These are phyloP conservation scores for Notothenia rossii DNA, from an alignment of 2,113 vertebrate genomes.

Conservation along the genomic window DNA sequence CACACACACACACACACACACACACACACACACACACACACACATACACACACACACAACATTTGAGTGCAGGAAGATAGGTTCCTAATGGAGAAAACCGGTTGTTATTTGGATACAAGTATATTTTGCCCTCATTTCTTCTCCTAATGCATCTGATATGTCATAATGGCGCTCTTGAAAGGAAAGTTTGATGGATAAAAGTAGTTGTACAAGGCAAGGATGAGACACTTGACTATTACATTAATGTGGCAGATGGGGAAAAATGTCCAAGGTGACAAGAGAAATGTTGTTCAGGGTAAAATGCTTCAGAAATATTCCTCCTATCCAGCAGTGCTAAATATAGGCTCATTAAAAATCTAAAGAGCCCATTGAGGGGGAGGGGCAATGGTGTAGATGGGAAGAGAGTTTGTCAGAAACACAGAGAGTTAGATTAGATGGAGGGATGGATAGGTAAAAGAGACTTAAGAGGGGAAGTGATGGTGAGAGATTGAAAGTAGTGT, in stretches of 20 bases:
- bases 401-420: constrained; percentile 54
- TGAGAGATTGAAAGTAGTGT: constrained; percentile 27
- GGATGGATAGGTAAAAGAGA: constrained; percentile 57
- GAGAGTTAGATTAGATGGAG: constrained; percentile 39
- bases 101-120: constrained; percentile 71
- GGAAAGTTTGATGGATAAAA: constrained; percentile 4
- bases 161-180: constrained; percentile 60
- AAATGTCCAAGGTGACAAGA: constrained; percentile 77
- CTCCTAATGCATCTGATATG: constrained; percentile 76
- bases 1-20: not conserved
- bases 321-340: constrained; percentile 73
- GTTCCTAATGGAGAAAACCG: constrained; percentile 71
- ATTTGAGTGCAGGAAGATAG: constrained; percentile 26
- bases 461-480: constrained; percentile 23
- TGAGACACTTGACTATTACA: constrained; percentile 37
- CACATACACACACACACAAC: not conserved
- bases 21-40: not conserved
- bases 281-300: constrained; percentile 71
- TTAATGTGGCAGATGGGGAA: constrained; percentile 53
- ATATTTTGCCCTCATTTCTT: constrained; percentile 43
- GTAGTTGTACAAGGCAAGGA: constrained; percentile 27
- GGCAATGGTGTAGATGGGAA: constrained; percentile 22
- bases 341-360: constrained; percentile 83
- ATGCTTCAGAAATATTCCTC: constrained; percentile 65
- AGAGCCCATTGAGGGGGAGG: constrained; percentile 42